phyloP scores from a whole-genome alignment of 1,140 invertebrate species.

The Carcinoscorpius rotundicauda region DNA sequence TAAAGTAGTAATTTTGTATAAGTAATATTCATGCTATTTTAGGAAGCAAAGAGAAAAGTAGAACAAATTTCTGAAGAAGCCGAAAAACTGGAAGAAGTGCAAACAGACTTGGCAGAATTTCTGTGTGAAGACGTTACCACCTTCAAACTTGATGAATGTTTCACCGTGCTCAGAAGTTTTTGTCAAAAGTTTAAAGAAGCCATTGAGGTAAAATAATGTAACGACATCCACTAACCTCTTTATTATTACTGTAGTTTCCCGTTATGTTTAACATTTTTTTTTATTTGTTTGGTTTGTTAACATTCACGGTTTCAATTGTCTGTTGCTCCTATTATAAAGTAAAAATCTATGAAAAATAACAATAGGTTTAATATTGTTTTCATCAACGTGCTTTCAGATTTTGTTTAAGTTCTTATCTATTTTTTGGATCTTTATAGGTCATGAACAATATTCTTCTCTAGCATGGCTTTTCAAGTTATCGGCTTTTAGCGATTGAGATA shows the following conservation, averaged over 20 bases:
- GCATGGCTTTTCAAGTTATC: no score
- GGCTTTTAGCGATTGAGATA: no score
- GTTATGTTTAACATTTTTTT: not conserved
- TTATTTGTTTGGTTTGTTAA: not conserved
- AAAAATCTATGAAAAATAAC: not conserved
- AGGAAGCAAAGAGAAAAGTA: slow-evolving; percentile 14
- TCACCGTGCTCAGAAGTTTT: slow-evolving; percentile 76
- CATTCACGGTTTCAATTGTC: not conserved
- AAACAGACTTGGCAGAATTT: slow-evolving; percentile 72
- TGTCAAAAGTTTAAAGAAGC: slow-evolving; percentile 43
- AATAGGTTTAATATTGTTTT: not conserved
- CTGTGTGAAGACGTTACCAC: slow-evolving; percentile 84
- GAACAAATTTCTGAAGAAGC: slow-evolving; percentile 14
- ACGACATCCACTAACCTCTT: no score
- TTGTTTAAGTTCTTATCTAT: no score
- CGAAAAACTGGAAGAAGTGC: slow-evolving; percentile 56
- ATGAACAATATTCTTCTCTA: no score
- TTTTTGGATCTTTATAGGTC: no score
- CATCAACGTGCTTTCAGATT: not conserved
- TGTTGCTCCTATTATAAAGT: not conserved
- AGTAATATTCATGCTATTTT: not conserved
- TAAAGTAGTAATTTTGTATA: no score
- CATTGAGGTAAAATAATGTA: slow-evolving; percentile 18
- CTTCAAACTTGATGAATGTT: slow-evolving; percentile 93
- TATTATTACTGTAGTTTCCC: no score